Conservation (phyloP, 1,140 invertebrate species). For the Saccostrea cuccullata region DNA sequence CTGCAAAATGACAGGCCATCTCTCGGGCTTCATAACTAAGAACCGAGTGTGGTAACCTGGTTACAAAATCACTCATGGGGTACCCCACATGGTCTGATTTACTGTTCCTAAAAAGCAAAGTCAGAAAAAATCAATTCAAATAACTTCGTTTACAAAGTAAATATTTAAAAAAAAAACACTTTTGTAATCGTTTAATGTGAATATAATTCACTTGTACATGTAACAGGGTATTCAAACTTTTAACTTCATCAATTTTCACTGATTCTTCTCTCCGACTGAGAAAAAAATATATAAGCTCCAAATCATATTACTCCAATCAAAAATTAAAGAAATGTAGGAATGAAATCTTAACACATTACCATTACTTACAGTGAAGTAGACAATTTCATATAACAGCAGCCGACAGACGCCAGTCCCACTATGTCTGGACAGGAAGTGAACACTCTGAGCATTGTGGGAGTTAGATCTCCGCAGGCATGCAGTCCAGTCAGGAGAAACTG, state of each 20-base stretch:
- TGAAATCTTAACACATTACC: background rate
- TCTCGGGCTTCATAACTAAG: conserved; percentile 88
- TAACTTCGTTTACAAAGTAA: no score
- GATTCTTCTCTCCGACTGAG: no score
- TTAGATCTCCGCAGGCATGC: conserved; percentile 93
- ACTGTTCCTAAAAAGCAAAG: background rate
- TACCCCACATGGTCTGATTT: conserved; percentile 77
- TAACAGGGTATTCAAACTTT: no score
- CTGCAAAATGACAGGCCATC: conserved; percentile 91
- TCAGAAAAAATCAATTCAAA: no score
- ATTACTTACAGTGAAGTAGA: conserved; percentile 44
- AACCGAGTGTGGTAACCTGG: conserved; percentile 74
- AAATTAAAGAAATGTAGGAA: no score
- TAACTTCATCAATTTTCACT: no score
- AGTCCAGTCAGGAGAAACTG: conserved; percentile 87
- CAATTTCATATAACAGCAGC: conserved; percentile 94
- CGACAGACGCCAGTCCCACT: conserved; percentile 88
- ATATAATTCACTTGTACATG: no score
- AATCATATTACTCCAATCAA: no score
- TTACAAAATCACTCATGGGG: conserved; percentile 86
- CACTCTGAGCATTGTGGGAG: conserved; percentile 85
- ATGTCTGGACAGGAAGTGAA: conserved; percentile 83
- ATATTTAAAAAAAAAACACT: no score
- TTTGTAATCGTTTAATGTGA: no score
- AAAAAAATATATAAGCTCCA: no score